phyloP scores from a whole-genome alignment of 1,140 invertebrate genomes.

The Diabrotica virgifera region DNA sequence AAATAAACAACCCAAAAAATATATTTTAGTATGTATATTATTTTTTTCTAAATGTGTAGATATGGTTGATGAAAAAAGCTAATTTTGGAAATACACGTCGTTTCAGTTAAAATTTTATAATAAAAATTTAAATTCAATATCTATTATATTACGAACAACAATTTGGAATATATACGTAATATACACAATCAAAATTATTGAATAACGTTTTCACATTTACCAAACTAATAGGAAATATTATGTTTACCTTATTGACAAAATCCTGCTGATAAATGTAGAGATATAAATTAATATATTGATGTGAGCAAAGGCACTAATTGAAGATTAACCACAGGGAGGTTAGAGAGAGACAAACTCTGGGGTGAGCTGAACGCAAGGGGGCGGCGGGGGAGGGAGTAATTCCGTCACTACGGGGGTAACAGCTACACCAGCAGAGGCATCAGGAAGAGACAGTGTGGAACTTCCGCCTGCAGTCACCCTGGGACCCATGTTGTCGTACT shows the following conservation, averaged over 20 bases:
- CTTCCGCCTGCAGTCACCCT: slow-evolving; percentile 81
- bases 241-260: slow-evolving; percentile 14
- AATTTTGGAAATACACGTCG: too few species aligned
- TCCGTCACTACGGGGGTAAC: slow-evolving; percentile 42
- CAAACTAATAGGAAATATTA: not conserved
- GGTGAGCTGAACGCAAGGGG: slow-evolving; percentile 43
- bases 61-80: too few species aligned
- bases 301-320: slow-evolving; percentile 51
- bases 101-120: too few species aligned
- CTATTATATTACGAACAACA: too few species aligned
- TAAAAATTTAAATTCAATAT: too few species aligned
- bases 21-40: too few species aligned
- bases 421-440: slow-evolving; percentile 50
- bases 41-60: too few species aligned
- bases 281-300: slow-evolving; percentile 36
- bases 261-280: slow-evolving; percentile 24
- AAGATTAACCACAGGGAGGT: slow-evolving; percentile 48
- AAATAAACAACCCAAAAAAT: too few species aligned
- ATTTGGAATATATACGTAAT: too few species aligned
- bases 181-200: too few species aligned
- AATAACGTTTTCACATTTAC: not conserved
- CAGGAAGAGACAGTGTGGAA: slow-evolving; percentile 76
- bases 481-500: slow-evolving; percentile 86
- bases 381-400: slow-evolving; percentile 54
- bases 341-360: slow-evolving; percentile 49